Evolutionary conservation across 2,113 vertebrate species (phyloP), one percentile per base, ranked within the genome.

Genomic region (Daphoenositta chrysoptera): DNA sequence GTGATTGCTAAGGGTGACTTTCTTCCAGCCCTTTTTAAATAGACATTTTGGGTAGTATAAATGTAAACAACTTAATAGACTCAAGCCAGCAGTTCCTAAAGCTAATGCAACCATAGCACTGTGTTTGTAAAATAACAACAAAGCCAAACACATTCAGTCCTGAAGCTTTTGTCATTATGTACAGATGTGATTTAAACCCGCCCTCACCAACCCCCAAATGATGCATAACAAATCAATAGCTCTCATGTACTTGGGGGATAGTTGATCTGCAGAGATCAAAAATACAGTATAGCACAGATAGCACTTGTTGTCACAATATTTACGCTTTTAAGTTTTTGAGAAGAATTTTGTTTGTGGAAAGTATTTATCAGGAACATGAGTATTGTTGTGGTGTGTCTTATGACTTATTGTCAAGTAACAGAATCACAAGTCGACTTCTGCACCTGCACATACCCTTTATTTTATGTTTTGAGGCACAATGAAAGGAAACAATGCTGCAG

Each of bases 391-490:
- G 60, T 66, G 47, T 89, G 40, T n/a, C 85, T 82, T 88, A 56
- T 10, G 63, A 78, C 45, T 94, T 84, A 87, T 81, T 94, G 93
- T 93, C 89, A 94, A 89, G 71, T 35, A 93, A 83, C 72, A 93
- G 73, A 79, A 87, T 95, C 86, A 92, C 42, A 48, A 79, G 53
- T 82, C 2, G 1, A 56, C 71, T 81, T 69, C 71, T 87, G 80
- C 91, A 96, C 89, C 92, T 95, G 94, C 93, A 94, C 39, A 77
- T 93, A 87, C 37, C 47, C 91, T 96, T 91, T 94, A 54, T 91
- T 97, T 90, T 92, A 85, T 79, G 40, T 95, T 97, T 96, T 84
- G 69, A 95, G 75, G 79, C 87, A 94, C 83, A 58, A 33, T 50
- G 87, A 94, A 97, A 95, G 53, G 17, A 87, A 97, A 95, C 69